These are phyloP conservation scores for Agrilus mali DNA, from an alignment of 2,888 invertebrate genomes.

Conservation along the genomic window DNA sequence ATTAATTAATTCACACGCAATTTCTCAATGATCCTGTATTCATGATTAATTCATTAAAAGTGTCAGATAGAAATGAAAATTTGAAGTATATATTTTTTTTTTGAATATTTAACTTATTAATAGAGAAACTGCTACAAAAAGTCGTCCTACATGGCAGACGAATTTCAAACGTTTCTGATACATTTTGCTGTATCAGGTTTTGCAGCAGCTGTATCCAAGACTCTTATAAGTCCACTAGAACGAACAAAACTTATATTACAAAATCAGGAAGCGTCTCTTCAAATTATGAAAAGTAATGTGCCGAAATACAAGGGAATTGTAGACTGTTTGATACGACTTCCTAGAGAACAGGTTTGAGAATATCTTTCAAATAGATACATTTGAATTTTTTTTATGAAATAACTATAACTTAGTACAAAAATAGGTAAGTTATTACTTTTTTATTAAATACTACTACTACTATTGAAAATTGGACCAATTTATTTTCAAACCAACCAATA, in stretches of 20 bases:
- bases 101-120: not conserved
- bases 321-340: constrained; percentile 11
- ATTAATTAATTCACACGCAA: too few species aligned
- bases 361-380: too few species aligned
- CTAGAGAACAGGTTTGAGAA: constrained; percentile 11
- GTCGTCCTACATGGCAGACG: not conserved
- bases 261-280: constrained; percentile 13
- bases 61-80: not conserved
- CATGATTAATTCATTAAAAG: not conserved
- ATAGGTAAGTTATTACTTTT: too few species aligned
- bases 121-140: not conserved
- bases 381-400: too few species aligned
- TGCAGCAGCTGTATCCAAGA: constrained; percentile 13
- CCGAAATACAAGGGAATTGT: constrained; percentile 10
- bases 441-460: too few species aligned
- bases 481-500: too few species aligned
- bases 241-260: constrained; percentile 14
- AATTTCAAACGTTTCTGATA: constrained; percentile 8
- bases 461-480: too few species aligned
- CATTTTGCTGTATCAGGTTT: constrained; percentile 11
- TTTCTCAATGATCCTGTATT: not conserved
- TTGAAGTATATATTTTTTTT: not conserved
- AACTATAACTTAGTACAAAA: too few species aligned
- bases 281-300: constrained; percentile 11
- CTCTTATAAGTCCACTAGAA: constrained; percentile 13